These are phyloP conservation scores for Gobius niger DNA, from an alignment of 2,113 vertebrate species.

Conservation along the genomic window DNA sequence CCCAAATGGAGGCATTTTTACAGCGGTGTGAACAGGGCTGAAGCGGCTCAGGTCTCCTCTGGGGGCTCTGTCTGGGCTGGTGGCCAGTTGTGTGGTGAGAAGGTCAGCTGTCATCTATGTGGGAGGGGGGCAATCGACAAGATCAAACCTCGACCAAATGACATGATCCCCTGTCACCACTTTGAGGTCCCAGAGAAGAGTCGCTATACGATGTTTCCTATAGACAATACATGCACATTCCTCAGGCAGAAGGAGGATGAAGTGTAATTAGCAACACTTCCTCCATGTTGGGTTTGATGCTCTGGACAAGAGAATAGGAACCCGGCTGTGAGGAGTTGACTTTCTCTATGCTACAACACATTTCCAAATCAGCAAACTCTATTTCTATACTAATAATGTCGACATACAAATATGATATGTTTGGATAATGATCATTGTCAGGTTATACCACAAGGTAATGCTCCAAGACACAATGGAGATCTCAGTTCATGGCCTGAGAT, in stretches of 20 bases:
- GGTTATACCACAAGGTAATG: conserved; percentile 18
- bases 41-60: conserved; percentile 40
- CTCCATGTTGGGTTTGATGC: conserved; percentile 6
- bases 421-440: background rate
- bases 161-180: conserved; percentile 21
- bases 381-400: conserved; percentile 27
- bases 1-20: conserved; percentile 74
- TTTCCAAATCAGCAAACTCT: conserved; percentile 38
- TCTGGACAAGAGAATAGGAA: background rate
- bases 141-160: conserved; percentile 39
- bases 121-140: conserved; percentile 16
- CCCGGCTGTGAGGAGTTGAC: background rate
- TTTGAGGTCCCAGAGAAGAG: conserved; percentile 5
- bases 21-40: conserved; percentile 31
- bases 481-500: conserved; percentile 11
- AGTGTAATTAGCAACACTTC: conserved; percentile 12
- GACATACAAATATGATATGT: conserved; percentile 39
- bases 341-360: conserved; percentile 30
- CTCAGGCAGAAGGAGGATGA: conserved; percentile 28
- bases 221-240: conserved; percentile 28
- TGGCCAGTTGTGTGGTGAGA: conserved; percentile 46
- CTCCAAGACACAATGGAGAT: conserved; percentile 10
- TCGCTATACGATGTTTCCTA: conserved; percentile 22
- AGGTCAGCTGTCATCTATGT: conserved; percentile 61
- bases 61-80: conserved; percentile 54